A percentile compares a stretch with the other conserved stretches of the same genome.
Evolutionary conservation across 2,888 invertebrate species (phyloP).

Genomic region (Danaus chrysippus): DNA sequence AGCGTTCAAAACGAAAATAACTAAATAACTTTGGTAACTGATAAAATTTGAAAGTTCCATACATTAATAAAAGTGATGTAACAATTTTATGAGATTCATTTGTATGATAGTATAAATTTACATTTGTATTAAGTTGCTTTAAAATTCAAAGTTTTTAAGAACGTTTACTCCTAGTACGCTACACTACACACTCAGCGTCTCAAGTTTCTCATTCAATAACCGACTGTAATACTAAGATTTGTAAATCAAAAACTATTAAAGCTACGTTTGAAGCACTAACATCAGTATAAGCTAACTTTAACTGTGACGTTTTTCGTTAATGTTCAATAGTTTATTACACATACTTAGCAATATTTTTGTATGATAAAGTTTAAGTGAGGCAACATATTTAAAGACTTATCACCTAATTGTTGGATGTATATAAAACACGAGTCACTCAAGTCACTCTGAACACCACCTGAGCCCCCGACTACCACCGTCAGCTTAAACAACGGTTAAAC

Average conservation of each 20-base stretch:
- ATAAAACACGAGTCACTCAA: slow-evolving; percentile 56
- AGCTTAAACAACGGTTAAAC: slow-evolving; percentile 16
- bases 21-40: background rate
- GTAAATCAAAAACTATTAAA: too few relatives aligned
- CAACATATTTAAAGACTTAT: slow-evolving; percentile 15
- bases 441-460: slow-evolving; percentile 60
- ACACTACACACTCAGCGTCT: too few relatives aligned
- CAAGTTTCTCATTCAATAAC: too few relatives aligned
- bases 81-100: background rate
- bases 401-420: slow-evolving; percentile 18
- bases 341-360: background rate
- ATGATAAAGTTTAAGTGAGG: slow-evolving; percentile 2
- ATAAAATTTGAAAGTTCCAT: background rate
- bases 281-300: too few relatives aligned
- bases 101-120: background rate
- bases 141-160: background rate
- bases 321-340: background rate
- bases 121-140: background rate
- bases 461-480: slow-evolving; percentile 36
- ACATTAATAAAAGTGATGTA: background rate
- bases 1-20: too few relatives aligned
- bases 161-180: too few relatives aligned
- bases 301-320: too few relatives aligned
- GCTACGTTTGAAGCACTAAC: too few relatives aligned
- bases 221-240: too few relatives aligned